These are phyloP conservation scores for Tinamus major DNA, from an alignment of 2,797 vertebrate genomes.

Conservation along the genomic window DNA sequence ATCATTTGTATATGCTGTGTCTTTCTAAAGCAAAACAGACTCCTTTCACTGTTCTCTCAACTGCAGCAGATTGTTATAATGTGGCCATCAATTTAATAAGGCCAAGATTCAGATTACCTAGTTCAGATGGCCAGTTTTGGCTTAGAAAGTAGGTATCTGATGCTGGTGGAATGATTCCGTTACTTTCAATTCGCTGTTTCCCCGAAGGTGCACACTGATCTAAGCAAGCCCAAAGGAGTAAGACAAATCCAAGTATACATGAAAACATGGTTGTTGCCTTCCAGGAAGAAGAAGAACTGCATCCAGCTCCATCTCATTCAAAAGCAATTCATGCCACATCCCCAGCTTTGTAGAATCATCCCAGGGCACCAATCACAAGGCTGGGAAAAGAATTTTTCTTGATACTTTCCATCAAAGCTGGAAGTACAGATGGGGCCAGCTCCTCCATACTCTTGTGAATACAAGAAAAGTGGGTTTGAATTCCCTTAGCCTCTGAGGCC, in stretches of 20 bases:
- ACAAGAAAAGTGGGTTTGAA: background rate
- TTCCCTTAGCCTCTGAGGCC: background rate
- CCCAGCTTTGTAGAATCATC: background rate
- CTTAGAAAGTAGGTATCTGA: background rate
- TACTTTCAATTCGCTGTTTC: background rate
- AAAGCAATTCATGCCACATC: background rate
- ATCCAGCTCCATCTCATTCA: background rate
- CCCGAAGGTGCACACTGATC: background rate
- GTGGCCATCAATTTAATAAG: background rate
- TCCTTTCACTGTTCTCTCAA: background rate
- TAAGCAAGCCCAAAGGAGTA: background rate
- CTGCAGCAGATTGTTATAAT: conserved; percentile 1
- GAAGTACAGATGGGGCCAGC: background rate
- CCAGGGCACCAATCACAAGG: background rate
- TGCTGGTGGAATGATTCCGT: background rate
- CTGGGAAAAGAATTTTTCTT: background rate
- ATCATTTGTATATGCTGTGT: background rate
- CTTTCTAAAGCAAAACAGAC: conserved; percentile 41
- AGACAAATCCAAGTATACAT: background rate
- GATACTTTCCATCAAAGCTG: background rate
- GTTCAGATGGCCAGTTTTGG: conserved; percentile 26
- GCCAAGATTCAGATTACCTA: conserved; percentile 10
- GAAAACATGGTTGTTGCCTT: background rate
- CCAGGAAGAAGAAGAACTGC: background rate
- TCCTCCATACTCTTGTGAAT: background rate